These are phyloP conservation scores for Synergus itoensis DNA, from an alignment of 2,888 invertebrate species.

Conservation along the genomic window DNA sequence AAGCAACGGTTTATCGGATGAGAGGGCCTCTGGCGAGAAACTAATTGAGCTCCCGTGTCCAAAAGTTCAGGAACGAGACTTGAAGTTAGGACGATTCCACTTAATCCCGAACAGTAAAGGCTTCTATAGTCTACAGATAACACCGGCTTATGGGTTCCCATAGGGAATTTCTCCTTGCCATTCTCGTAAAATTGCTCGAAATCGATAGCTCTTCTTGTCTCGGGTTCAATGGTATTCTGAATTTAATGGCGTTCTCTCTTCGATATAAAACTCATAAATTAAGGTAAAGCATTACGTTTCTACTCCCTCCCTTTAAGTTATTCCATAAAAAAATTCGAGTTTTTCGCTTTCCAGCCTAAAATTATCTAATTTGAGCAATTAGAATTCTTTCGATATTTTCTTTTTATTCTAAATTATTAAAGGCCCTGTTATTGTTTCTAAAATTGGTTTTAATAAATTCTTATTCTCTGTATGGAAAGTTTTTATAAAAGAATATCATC, in stretches of 20 bases:
- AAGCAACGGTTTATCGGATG: not conserved
- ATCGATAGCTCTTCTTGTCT: conserved; percentile 16
- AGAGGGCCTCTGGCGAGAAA: conserved; percentile 11
- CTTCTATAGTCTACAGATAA: conserved; percentile 8
- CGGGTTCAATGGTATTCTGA: not conserved
- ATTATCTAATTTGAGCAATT: too few species aligned
- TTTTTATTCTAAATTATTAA: too few species aligned
- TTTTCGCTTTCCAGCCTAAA: too few species aligned
- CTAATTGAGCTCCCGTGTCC: conserved; percentile 22
- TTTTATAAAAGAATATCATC: too few species aligned
- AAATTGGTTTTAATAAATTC: too few species aligned
- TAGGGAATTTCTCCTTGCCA: conserved; percentile 5
- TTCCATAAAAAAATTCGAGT: too few species aligned
- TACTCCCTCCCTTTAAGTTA: too few species aligned
- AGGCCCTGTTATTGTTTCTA: too few species aligned
- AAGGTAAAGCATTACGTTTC: too few species aligned
- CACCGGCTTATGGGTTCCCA: conserved; percentile 22
- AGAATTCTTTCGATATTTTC: too few species aligned
- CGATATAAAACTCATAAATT: not conserved
- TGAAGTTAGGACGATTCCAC: conserved; percentile 10
- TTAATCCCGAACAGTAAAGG: not conserved
- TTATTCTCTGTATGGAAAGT: too few species aligned
- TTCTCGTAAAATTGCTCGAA: conserved; percentile 15
- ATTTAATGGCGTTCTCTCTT: not conserved
- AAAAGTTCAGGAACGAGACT: not conserved